These are phyloP conservation scores for Ailuropoda melanoleuca DNA, from an alignment of 2,113 vertebrate species.

Conservation along the genomic window DNA sequence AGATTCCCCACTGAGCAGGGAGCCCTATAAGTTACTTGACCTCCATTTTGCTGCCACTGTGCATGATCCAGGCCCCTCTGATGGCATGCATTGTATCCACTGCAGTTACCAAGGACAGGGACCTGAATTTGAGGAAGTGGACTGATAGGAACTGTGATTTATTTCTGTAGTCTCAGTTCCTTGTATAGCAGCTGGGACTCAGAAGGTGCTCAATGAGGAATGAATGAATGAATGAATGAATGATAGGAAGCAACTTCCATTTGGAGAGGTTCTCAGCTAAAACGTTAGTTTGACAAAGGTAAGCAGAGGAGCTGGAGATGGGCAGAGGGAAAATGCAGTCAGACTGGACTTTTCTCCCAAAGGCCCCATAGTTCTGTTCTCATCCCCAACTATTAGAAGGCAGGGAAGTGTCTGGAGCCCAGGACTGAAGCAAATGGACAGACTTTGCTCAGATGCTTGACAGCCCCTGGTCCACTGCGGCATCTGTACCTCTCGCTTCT, in stretches of 20 bases:
- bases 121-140: background rate
- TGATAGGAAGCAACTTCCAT: background rate
- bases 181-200: background rate
- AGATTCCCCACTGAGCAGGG: no score
- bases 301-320: background rate
- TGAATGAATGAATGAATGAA: background rate
- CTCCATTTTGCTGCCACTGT: background rate
- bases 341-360: background rate
- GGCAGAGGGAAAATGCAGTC: background rate
- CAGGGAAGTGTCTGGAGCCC: background rate
- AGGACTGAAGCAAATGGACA: background rate
- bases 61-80: background rate
- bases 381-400: background rate
- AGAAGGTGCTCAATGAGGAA: background rate
- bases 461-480: accelerated
- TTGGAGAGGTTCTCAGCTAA: background rate
- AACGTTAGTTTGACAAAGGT: background rate
- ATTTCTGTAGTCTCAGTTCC: background rate
- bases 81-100: accelerated
- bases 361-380: background rate
- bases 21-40: background rate
- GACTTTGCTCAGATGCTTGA: background rate
- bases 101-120: background rate
- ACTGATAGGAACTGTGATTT: background rate
- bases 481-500: conserved; percentile 89